Evolutionary conservation across 2,113 vertebrate genomes (phyloP).

Genomic region (Vombatus ursinus): DNA sequence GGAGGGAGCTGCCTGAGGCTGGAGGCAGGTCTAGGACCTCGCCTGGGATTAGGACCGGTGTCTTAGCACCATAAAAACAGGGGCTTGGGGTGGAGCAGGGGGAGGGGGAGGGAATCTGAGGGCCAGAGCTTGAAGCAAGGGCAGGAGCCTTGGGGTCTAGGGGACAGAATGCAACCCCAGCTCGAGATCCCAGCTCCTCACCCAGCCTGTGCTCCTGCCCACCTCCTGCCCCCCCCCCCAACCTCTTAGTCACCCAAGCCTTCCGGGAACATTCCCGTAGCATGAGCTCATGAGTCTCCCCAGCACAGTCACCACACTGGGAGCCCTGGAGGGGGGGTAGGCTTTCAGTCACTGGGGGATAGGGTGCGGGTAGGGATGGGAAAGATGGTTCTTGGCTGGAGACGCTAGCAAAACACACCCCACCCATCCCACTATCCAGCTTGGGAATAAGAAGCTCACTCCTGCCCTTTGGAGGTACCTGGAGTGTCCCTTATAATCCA

Average conservation of each 20-base stretch:
- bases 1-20: neutral
- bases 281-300: slow-evolving; percentile 79
- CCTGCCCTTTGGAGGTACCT: neutral
- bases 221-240: slow-evolving; percentile 16
- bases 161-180: neutral
- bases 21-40: neutral
- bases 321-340: slow-evolving; percentile 71
- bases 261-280: slow-evolving; percentile 74
- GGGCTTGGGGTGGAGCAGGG: too few relatives aligned
- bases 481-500: neutral
- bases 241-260: slow-evolving; percentile 79
- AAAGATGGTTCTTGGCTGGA: neutral
- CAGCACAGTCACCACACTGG: slow-evolving; percentile 28
- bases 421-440: neutral
- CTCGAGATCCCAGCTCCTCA: neutral
- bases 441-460: neutral
- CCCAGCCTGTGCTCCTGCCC: neutral
- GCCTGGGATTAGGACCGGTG: neutral
- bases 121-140: neutral
- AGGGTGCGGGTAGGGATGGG: neutral
- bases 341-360: slow-evolving; percentile 33
- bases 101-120: neutral
- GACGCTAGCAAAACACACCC: neutral
- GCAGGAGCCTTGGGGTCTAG: neutral
- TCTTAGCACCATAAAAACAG: neutral